phyloP scores from a whole-genome alignment of 2,113 vertebrate species.

The Elephantulus edwardii region DNA sequence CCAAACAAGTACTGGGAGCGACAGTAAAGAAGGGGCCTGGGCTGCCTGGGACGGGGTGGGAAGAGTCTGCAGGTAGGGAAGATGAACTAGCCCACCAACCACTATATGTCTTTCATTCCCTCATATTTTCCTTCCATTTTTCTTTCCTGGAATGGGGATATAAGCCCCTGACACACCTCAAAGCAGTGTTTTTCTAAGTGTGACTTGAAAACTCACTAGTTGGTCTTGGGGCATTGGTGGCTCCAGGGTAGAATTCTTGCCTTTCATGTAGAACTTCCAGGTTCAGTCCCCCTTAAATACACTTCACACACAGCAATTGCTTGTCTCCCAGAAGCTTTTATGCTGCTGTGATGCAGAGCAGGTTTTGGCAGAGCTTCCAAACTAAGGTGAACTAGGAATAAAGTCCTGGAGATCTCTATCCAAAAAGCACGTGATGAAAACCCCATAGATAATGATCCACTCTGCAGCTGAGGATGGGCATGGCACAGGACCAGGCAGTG shows the following conservation, averaged over 20 bases:
- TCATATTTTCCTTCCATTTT: not conserved
- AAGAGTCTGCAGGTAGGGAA: not conserved
- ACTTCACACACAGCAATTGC: not conserved
- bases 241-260: not conserved
- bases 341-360: not conserved
- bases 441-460: not conserved
- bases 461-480: not conserved
- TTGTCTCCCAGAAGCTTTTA: not conserved
- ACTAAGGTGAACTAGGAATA: not conserved
- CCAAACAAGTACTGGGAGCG: not conserved
- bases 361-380: not conserved
- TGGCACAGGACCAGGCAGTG: not conserved
- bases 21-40: not conserved
- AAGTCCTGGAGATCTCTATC: not conserved
- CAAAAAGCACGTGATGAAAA: not conserved
- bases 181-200: not conserved
- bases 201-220: not conserved
- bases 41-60: not conserved
- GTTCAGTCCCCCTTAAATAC: not conserved
- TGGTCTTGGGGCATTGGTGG: not conserved
- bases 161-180: not conserved
- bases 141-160: not conserved
- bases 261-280: not conserved
- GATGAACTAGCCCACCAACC: not conserved
- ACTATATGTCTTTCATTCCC: not conserved